phyloP scores from a whole-genome alignment of 2,888 invertebrate species.

The Therioaphis trifolii region DNA sequence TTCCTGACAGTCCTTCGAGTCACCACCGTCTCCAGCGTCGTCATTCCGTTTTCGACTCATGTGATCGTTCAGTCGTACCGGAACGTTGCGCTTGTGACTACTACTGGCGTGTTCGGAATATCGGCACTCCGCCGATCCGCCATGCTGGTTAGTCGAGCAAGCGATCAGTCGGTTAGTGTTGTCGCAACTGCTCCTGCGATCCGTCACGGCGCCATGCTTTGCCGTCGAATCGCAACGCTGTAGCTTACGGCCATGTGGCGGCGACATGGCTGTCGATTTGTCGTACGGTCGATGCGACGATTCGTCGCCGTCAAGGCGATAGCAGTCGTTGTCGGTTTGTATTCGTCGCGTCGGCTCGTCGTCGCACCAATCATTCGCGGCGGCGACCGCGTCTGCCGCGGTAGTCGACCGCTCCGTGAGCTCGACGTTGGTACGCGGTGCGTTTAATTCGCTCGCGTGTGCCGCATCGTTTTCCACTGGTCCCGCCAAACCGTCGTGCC shows the following conservation, averaged over 20 bases:
- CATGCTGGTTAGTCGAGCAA: no score
- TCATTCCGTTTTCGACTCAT: conserved; percentile 3
- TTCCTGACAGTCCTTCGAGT: no score
- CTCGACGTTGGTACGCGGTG: background rate
- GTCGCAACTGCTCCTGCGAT: background rate
- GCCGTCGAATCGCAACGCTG: background rate
- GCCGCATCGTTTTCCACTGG: background rate
- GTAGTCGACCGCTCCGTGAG: background rate
- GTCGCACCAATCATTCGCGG: background rate
- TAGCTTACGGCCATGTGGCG: background rate
- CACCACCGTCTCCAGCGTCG: no score
- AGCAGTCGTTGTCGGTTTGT: background rate
- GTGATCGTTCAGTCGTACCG: conserved; percentile 9
- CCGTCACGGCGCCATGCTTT: background rate
- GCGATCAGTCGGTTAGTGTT: background rate
- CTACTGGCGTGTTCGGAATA: background rate
- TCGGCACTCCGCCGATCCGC: no score
- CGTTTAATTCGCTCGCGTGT: background rate
- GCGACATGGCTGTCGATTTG: background rate
- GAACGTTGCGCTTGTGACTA: background rate
- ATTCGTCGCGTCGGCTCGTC: background rate
- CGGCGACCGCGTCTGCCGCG: background rate
- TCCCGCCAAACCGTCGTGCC: background rate
- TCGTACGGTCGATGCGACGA: background rate
- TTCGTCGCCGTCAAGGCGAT: background rate